Base-by-base conservation (phyloP, 2,797 vertebrate species). In the Gambusia yucatana region DNA sequence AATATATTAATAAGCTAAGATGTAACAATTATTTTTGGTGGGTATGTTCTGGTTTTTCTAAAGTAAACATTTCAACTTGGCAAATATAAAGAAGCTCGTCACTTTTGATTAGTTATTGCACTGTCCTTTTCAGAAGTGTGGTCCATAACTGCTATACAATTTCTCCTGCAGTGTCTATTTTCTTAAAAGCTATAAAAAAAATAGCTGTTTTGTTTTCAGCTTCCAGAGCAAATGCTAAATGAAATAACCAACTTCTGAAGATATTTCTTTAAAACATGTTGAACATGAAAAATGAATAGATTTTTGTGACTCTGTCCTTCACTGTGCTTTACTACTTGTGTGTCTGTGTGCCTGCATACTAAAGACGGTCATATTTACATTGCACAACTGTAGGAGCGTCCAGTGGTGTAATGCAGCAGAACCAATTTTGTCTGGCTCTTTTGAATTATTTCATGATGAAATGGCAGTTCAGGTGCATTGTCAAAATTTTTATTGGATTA, bases 391-490 rank as follows among this genome's bases (percentile, higher is more conserved):
- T 41, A 11, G 63, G 59, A 61, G 59, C 71, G 25, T 33, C 48
- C 48, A 52, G 47, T 39, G 22, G 25, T n/a, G 4, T 13, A 55
- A 55, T 50, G 30, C 47, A 30, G 28, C 30, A 28, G 30, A 50
- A 72, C 16, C 20, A 41, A 17, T 57, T 55, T 55, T 8, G 25
- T 55, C 22, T 55, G 50, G 22, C 48, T 43, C 52, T 25, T 74
- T 74, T n/a, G 25, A 74, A 28, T 44, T 2, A 59, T 43, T 41
- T 59, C 16, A 43, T 28, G 13, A 70, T 13, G 25, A 70, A 70
- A 70, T 43, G 67, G 11, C 41, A 48, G 59, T 50, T 76, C 20
- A 44, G 44, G 28, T 76, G 59, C 44, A 48, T 76, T 75, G 52
- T 59, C 36, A 55, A 63, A 47, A 0, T 0, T 13, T 33, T 63